Evolutionary conservation across 2,888 invertebrate species (phyloP).

Genomic region (Aphelenchoides bicaudatus): DNA sequence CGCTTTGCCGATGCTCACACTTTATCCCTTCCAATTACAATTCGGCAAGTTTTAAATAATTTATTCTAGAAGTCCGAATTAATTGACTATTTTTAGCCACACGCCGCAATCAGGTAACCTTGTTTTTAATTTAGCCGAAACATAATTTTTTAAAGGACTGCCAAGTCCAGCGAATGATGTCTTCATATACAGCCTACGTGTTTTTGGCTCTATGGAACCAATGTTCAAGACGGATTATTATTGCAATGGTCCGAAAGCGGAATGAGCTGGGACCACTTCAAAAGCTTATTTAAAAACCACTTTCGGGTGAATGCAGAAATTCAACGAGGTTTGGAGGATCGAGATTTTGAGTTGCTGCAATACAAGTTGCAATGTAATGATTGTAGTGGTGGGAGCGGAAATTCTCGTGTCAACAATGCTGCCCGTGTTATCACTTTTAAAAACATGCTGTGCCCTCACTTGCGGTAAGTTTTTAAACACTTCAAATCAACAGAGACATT

Average conservation of each 20-base stretch:
- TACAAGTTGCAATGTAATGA: constrained; percentile 57
- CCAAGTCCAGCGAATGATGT: constrained; percentile 60
- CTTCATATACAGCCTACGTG: constrained; percentile 58
- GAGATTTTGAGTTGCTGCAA: constrained; percentile 54
- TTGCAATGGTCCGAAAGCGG: constrained; percentile 26
- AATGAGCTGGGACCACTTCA: constrained; percentile 58
- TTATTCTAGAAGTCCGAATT: no score
- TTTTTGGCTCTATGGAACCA: constrained; percentile 43
- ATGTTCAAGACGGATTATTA: constrained; percentile 7
- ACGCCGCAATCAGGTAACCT: constrained; percentile 39
- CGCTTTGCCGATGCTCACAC: constrained; percentile 56
- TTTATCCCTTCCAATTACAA: constrained; percentile 57
- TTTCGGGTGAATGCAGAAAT: constrained; percentile 56
- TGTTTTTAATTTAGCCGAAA: neutral
- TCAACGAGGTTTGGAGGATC: constrained; percentile 43
- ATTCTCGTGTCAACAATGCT: constrained; percentile 16
- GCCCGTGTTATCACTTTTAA: constrained; percentile 47
- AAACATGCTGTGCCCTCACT: constrained; percentile 58
- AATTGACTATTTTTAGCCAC: no score
- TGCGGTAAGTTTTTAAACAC: no score
- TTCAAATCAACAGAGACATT: no score
- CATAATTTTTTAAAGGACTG: constrained; percentile 43
- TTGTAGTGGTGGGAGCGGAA: constrained; percentile 36
- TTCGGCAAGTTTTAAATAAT: constrained; percentile 37
- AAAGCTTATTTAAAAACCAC: constrained; percentile 54